phyloP scores from a whole-genome alignment of 2,113 vertebrate genomes.

The Hemichromis elongatus region DNA sequence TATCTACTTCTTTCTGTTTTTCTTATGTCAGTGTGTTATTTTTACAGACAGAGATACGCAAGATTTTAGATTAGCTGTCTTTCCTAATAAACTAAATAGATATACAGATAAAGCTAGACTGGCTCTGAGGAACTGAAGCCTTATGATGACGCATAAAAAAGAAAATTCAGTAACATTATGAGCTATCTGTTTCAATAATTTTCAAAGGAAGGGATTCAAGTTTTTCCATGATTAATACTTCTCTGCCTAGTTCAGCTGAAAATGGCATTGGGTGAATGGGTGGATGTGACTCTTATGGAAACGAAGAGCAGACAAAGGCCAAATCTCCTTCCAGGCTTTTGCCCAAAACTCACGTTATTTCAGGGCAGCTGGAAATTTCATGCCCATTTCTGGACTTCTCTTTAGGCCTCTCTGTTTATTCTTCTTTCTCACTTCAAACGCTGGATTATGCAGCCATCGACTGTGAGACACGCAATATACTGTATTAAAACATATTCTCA shows the following conservation, averaged over 20 bases:
- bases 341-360: not conserved
- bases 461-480: not conserved
- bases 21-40: not conserved
- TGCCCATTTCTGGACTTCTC: slow-evolving; percentile 1
- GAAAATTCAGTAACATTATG: not conserved
- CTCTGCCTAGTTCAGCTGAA: not conserved
- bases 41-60: not conserved
- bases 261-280: not conserved
- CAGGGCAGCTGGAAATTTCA: slow-evolving; percentile 37
- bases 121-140: not conserved
- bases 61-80: not conserved
- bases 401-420: not conserved
- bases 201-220: not conserved
- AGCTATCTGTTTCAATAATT: not conserved
- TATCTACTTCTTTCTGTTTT: not conserved
- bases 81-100: not conserved
- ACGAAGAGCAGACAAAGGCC: slow-evolving; percentile 1
- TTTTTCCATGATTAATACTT: not conserved
- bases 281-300: not conserved
- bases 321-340: slow-evolving; percentile 9
- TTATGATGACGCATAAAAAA: not conserved
- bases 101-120: not conserved
- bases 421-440: not conserved
- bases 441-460: not conserved
- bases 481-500: not conserved